These are phyloP conservation scores for Mixornis gularis DNA, from an alignment of 2,113 vertebrate genomes.

Conservation along the genomic window DNA sequence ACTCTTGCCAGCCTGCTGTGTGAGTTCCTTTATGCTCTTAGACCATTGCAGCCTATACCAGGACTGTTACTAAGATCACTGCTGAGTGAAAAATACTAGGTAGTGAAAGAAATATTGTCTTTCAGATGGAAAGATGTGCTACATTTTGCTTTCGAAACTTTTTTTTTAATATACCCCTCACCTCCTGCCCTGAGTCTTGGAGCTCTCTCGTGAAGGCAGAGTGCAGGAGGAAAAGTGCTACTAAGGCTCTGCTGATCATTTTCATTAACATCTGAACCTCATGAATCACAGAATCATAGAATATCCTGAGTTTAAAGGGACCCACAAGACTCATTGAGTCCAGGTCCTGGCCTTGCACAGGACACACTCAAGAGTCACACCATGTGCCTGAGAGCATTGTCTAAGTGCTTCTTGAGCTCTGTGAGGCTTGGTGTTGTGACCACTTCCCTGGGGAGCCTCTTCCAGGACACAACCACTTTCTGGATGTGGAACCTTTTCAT, in stretches of 20 bases:
- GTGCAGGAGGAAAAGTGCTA: neutral
- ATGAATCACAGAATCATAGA: neutral
- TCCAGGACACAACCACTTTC: neutral
- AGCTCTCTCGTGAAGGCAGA: neutral
- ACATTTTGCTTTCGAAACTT: neutral
- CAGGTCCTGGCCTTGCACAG: neutral
- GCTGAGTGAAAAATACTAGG: neutral
- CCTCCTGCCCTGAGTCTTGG: accelerated
- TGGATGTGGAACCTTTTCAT: neutral
- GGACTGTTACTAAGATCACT: neutral
- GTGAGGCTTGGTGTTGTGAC: neutral
- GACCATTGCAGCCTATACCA: neutral
- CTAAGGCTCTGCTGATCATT: neutral
- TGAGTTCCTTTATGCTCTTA: neutral
- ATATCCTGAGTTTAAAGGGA: neutral
- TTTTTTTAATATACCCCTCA: neutral
- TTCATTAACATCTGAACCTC: neutral
- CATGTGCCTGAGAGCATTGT: neutral
- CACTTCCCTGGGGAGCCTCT: neutral
- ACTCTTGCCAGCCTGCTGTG: neutral
- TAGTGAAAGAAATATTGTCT: neutral
- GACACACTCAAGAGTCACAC: neutral
- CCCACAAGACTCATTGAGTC: neutral
- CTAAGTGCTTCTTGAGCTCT: neutral
- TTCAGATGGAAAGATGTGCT: neutral